Conservation (phyloP, 1,140 invertebrate genomes). For the Zaprionus lachaisei region DNA sequence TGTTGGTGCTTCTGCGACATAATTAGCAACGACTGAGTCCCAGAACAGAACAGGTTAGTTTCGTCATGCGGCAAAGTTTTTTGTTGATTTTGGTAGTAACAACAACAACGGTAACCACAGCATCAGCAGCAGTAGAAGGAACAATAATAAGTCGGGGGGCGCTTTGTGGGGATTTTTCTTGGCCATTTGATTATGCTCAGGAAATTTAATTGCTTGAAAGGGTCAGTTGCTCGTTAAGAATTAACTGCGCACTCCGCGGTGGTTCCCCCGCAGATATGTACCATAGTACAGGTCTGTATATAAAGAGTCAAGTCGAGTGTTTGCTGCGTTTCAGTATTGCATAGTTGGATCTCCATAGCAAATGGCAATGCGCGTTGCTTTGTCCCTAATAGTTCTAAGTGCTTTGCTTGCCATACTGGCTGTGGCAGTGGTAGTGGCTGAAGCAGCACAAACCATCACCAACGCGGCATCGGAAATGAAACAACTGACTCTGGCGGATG, state of each 20-base stretch:
- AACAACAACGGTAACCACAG: not conserved
- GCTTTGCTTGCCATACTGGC: slow-evolving; percentile 52
- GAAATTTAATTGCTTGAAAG: slow-evolving; percentile 76
- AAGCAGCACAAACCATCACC: not conserved
- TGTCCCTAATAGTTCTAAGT: slow-evolving; percentile 76
- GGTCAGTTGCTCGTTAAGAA: slow-evolving; percentile 74
- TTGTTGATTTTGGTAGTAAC: slow-evolving; percentile 25
- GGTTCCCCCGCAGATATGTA: not conserved
- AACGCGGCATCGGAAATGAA: slow-evolving; percentile 59
- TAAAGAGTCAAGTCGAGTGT: slow-evolving; percentile 47
- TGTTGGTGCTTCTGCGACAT: slow-evolving; percentile 18
- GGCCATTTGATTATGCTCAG: slow-evolving; percentile 72
- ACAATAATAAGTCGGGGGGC: slow-evolving; percentile 34
- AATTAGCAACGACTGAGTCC: slow-evolving; percentile 39
- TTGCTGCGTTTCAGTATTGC: slow-evolving; percentile 22
- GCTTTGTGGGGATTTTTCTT: slow-evolving; percentile 58
- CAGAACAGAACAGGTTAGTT: slow-evolving; percentile 38
- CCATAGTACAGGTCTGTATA: slow-evolving; percentile 41
- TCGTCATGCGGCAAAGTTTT: slow-evolving; percentile 36
- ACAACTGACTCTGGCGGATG: slow-evolving; percentile 74
- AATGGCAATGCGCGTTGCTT: slow-evolving; percentile 57
- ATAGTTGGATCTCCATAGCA: slow-evolving; percentile 23
- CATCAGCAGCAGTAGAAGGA: slow-evolving; percentile 20
- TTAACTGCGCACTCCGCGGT: slow-evolving; percentile 21
- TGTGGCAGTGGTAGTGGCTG: not conserved